phyloP scores from a whole-genome alignment of 2,888 invertebrate genomes.

The Drosophila austrosaltans region DNA sequence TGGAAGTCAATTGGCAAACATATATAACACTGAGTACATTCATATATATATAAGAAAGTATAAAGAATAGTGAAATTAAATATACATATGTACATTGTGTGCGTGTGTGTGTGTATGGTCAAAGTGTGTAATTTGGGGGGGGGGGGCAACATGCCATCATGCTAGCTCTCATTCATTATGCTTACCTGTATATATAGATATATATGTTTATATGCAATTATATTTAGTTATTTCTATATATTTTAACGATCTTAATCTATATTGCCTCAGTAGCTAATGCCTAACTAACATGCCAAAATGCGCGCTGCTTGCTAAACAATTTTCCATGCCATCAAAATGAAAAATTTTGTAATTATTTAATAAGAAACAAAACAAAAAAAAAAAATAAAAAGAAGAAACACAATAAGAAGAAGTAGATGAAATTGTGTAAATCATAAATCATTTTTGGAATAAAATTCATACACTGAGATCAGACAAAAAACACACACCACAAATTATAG shows the following conservation, averaged over 20 bases:
- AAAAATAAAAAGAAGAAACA: too few relatives aligned
- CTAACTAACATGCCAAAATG: slow-evolving; percentile 57
- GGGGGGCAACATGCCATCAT: not conserved
- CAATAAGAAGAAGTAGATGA: too few relatives aligned
- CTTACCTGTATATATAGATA: slow-evolving; percentile 14
- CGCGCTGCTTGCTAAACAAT: slow-evolving; percentile 63
- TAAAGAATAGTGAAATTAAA: not conserved
- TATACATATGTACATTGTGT: not conserved
- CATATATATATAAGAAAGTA: not conserved
- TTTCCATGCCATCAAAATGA: slow-evolving; percentile 1
- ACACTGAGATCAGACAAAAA: slow-evolving; percentile 23
- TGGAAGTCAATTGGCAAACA: not conserved
- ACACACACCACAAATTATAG: slow-evolving; percentile 77
- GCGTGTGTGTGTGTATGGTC: not conserved
- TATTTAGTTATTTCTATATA: not conserved
- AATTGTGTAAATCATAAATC: not conserved
- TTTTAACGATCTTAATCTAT: slow-evolving; percentile 1
- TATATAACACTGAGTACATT: not conserved
- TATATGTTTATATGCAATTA: not conserved
- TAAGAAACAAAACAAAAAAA: slow-evolving; percentile 11
- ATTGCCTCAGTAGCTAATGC: not conserved
- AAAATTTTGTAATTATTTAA: not conserved
- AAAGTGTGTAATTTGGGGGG: not conserved
- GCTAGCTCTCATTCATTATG: slow-evolving; percentile 11
- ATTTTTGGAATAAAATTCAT: slow-evolving; percentile 3